Conservation (phyloP, 30 jellyfish, hydroid and myxozoan genomes). For the Catostylus mosaicus region DNA sequence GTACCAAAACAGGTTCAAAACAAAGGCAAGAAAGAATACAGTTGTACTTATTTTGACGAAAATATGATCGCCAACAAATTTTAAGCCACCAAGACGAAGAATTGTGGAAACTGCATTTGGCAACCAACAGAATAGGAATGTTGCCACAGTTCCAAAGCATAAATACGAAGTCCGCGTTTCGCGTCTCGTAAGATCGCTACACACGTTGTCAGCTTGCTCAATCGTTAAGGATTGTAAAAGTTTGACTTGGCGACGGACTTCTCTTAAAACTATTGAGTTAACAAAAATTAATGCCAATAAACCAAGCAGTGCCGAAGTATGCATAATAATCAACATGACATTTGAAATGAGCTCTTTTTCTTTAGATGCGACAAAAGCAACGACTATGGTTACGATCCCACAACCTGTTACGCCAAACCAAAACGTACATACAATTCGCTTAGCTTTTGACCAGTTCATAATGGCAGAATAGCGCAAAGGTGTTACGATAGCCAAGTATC, state of each 20-base stretch:
- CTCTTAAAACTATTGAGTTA: constrained; percentile 10
- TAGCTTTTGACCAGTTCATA: constrained; percentile 9
- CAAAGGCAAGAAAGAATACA: constrained; percentile 1
- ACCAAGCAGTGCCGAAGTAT: constrained; percentile 5
- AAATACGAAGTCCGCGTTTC: constrained; percentile 60
- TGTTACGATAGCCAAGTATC: constrained; percentile 43
- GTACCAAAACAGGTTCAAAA: constrained; percentile 33
- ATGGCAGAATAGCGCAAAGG: constrained; percentile 38
- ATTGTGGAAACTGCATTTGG: constrained; percentile 41
- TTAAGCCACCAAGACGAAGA: not conserved
- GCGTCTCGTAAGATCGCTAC: constrained; percentile 16
- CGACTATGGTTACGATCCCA: constrained; percentile 15
- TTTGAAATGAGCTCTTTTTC: not conserved
- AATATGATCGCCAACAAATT: not conserved
- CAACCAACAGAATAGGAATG: constrained; percentile 42
- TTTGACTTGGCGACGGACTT: constrained; percentile 53
- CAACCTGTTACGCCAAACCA: constrained; percentile 25
- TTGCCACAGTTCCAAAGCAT: constrained; percentile 52
- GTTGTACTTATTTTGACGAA: constrained; percentile 25
- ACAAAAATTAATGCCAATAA: constrained; percentile 5
- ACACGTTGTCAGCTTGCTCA: constrained; percentile 7
- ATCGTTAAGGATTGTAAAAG: not conserved
- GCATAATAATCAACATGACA: not conserved
- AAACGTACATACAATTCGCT: constrained; percentile 1
- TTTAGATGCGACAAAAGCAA: constrained; percentile 1